phyloP scores from a whole-genome alignment of 2,888 invertebrate species.

The Drosophila histrio region DNA sequence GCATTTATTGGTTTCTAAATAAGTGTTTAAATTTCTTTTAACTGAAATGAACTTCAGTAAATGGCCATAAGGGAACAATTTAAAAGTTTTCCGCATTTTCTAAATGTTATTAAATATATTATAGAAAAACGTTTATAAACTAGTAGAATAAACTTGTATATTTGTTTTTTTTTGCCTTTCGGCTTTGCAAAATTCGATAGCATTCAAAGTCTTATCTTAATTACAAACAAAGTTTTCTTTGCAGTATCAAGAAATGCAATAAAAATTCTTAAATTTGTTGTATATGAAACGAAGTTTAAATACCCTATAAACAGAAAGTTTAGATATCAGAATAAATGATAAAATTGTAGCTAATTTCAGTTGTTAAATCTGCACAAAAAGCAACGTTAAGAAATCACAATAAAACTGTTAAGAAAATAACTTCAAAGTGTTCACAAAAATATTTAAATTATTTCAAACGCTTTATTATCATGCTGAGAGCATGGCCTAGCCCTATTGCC shows the following conservation, averaged over 20 bases:
- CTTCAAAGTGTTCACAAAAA: conserved; percentile 21
- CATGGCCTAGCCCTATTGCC: conserved; percentile 25
- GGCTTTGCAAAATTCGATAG: neutral
- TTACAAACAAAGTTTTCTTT: neutral
- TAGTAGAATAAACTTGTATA: neutral
- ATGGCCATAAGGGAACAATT: neutral
- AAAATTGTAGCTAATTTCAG: neutral
- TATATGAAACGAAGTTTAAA: neutral
- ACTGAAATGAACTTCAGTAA: neutral
- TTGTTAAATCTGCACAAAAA: conserved; percentile 21
- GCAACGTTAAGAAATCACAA: neutral
- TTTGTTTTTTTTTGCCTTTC: neutral
- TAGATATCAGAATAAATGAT: neutral
- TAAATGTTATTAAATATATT: neutral
- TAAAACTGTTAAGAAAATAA: neutral
- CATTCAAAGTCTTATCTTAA: neutral
- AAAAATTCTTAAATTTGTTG: neutral
- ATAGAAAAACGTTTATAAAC: neutral
- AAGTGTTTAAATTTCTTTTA: neutral
- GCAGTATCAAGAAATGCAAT: neutral
- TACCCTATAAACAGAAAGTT: neutral
- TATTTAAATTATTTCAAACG: conserved; percentile 72
- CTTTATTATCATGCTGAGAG: conserved; percentile 74
- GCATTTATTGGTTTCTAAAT: conserved; percentile 7
- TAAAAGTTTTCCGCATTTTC: neutral